Evolutionary conservation across 2,888 invertebrate species (phyloP), one percentile per base, ranked within the genome.

Genomic region (Callimorpha dominula): DNA sequence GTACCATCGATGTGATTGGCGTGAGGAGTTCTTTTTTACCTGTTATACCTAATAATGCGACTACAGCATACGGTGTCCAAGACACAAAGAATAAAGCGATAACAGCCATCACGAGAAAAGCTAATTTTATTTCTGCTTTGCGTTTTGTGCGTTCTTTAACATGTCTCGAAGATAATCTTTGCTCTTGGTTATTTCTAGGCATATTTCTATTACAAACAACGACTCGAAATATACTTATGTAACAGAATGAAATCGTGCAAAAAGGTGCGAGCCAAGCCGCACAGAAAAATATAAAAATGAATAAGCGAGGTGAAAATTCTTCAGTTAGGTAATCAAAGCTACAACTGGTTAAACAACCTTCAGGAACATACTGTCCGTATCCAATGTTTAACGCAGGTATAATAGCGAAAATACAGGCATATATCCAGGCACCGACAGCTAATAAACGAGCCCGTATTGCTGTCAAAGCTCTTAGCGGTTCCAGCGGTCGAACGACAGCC

Each of bases 241-340:
- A 98, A 84, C 97, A 97, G 88, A 96, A 97, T 8, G 96, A 92
- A 66, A 98, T 98, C 15, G 97, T 94, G 54, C 93, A 86, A 77
- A 98, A 96, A 0, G 98, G 98, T 4, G 97, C 88, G 4, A 97
- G 96, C 97, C 97, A 98, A 65, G 97, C 98, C 0, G 97, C 97
- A 57, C 97, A 96, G 89, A 98, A 98, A 89, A 97, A 97, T 8
- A 96, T 89, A 81, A 98, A 96, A 87, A 98, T 98, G 88, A 97
- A 98, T 75, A 96, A 96, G 68, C 96, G 96, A 1, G 96, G 97
- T 0, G 90, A 88, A 0, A 91, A 85, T 71, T 97, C 96, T n/a
- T 96, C 96, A 0, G 97, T 97, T 67, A 98, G 96, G 87, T 98
- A 98, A 91, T 98, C 98, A 88, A 98, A 98, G 86, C 98, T 97